Evolutionary conservation across 2,797 vertebrate species (phyloP), one percentile per base, ranked within the genome.

Genomic region (Hybognathus amarus): DNA sequence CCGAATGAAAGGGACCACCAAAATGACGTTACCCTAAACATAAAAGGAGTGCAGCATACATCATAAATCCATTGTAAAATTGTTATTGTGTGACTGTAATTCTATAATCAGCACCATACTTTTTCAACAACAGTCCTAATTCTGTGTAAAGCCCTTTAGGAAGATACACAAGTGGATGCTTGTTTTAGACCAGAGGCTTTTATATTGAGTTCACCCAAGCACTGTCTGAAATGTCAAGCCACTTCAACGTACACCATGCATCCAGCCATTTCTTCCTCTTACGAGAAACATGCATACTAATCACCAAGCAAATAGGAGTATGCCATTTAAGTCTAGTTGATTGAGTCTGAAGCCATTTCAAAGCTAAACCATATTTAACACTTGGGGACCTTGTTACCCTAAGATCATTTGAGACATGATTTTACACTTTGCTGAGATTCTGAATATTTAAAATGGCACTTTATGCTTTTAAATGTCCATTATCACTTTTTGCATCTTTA

Each of bases 221-320:
- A 82, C 30, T 64, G 68, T 54, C 84, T 78, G 75, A 82, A 85
- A 82, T 85, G 75, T 79, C 68, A 85, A 79, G 22, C 45, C 70
- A 70, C 76, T 54, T 73, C 69, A 83, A 20, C 20, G 56, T 45
- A 45, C 11, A 13, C 42, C 3, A 45, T 45, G 56, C 69, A 74
- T 83, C 50, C 71, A 76, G 70, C 42, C 12, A 27, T 45, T 45
- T 64, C 67, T 82, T 77, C 27, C 30, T 27, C 69, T n/a, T 63
- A 54, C 12, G 27, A 83, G 38, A 74, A 83, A 33, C 85, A 77
- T 56, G 56, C 81, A 77, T 80, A n/a, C 66, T 71, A 80, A 66
- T 70, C 80, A 59, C 63, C 15, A 73, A 66, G 52, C 67, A 76
- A 36, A 66, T 24, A n/a, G 13, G 33, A 80, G 2, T 15, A 22